Conservation (phyloP, 2,888 invertebrate species). For the Hermodice carunculata region DNA sequence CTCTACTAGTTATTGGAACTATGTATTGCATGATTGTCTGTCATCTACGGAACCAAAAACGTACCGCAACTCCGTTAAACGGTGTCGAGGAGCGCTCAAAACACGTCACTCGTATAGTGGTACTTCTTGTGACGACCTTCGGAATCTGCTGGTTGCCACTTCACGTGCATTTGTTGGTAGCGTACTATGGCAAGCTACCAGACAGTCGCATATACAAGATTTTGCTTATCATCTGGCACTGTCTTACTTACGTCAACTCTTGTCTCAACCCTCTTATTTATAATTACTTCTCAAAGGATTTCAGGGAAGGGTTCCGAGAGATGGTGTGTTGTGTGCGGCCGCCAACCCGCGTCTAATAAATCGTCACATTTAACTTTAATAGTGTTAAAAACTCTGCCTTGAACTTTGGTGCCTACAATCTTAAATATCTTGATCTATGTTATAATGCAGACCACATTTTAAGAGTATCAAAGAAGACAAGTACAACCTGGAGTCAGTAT, state of each 20-base stretch:
- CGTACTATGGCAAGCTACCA: slow-evolving; percentile 5
- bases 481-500: no score
- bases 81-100: background rate
- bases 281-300: slow-evolving; percentile 15
- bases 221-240: slow-evolving; percentile 15
- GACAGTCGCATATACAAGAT: background rate
- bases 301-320: slow-evolving; percentile 11
- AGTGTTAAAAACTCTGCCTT: no score
- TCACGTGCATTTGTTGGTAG: slow-evolving; percentile 20
- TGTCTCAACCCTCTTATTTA: slow-evolving; percentile 25
- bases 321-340: slow-evolving; percentile 1
- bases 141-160: slow-evolving; percentile 20
- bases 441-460: no score
- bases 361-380: no score
- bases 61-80: background rate
- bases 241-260: slow-evolving; percentile 7
- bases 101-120: slow-evolving; percentile 9
- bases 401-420: no score
- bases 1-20: slow-evolving; percentile 8
- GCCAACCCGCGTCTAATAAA: no score
- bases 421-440: no score
- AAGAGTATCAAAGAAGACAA: no score
- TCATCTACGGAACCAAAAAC: background rate
- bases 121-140: slow-evolving; percentile 10
- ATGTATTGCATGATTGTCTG: background rate